Base-by-base conservation (phyloP, 92 coral and sea anemone species). In the Paragorgia papillata region DNA sequence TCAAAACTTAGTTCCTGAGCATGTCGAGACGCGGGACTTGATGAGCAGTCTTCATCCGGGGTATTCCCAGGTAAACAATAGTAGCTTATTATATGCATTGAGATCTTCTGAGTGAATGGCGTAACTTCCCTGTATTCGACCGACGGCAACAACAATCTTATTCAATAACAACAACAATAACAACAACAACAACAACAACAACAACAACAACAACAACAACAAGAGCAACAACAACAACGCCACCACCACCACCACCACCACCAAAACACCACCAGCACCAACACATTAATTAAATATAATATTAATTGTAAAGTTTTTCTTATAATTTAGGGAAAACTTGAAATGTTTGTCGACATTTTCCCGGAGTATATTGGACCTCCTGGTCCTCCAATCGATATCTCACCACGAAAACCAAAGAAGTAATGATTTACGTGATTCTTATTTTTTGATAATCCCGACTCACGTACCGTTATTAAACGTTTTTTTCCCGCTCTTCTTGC, bases 21-120 rank as follows among this genome's bases (percentile, higher is more conserved):
- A 94, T 81, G 89, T 94, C 48, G 98, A 94, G 73, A 94, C 98
- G 17, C 66, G 97, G 67, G 82, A 96, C 30, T 82, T 93, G 19
- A 86, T 81, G 84, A 93, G 86, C 79, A 76, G 93, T 10, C 75
- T 93, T 18, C 97, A 93, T 79, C 97, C 97, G 31, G 90, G 86
- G 48, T 75, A 91, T 53, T 89, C 92, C 26, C 98, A 94, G 94
- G 98, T 94, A 75, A 76, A 76, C 54, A 21, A 3, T 14, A 20
- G n/a, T n/a, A n/a, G n/a, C n/a, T n/a, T n/a, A n/a, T n/a, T n/a
- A n/a, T n/a, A n/a, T n/a, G n/a, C n/a, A n/a, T n/a, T n/a, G n/a
- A n/a, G n/a, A n/a, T n/a, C n/a, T n/a, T n/a, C n/a, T n/a, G n/a
- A n/a, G n/a, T n/a, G n/a, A n/a, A n/a, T n/a, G n/a, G n/a, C n/a